Percentiles rank a stretch among this genome's conserved stretches.
These are phyloP conservation scores for Gorsachius goisagi DNA, from an alignment of 2,113 vertebrate genomes.

Conservation along the genomic window DNA sequence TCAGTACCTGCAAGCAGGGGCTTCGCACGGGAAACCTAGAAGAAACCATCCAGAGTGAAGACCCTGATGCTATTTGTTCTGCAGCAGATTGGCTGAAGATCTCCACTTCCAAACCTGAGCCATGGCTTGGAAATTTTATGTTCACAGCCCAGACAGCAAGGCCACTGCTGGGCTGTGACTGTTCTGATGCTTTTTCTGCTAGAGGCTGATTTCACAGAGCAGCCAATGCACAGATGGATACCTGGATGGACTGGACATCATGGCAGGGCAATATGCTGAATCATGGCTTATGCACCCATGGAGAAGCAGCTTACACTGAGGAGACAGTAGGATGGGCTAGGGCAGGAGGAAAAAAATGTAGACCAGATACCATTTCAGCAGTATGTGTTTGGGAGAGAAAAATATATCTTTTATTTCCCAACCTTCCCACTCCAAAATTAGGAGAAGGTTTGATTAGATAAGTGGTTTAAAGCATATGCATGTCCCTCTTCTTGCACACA, in stretches of 20 bases:
- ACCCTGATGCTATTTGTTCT: background rate
- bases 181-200: background rate
- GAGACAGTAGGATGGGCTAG: background rate
- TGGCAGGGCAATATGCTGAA: background rate
- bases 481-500: background rate
- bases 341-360: background rate
- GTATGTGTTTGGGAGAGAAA: background rate
- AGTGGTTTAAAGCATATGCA: background rate
- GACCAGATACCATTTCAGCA: background rate
- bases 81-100: background rate
- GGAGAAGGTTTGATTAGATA: background rate
- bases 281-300: background rate
- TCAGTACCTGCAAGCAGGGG: background rate
- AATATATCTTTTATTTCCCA: background rate
- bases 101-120: background rate
- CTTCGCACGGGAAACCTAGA: background rate
- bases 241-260: background rate
- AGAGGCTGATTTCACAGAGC: background rate
- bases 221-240: background rate
- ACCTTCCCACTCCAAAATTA: background rate
- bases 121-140: background rate
- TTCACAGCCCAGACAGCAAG: background rate
- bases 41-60: background rate
- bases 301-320: background rate
- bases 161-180: background rate